Conservation (phyloP, 2,113 vertebrate species). For the Oreochromis tanganicae region DNA sequence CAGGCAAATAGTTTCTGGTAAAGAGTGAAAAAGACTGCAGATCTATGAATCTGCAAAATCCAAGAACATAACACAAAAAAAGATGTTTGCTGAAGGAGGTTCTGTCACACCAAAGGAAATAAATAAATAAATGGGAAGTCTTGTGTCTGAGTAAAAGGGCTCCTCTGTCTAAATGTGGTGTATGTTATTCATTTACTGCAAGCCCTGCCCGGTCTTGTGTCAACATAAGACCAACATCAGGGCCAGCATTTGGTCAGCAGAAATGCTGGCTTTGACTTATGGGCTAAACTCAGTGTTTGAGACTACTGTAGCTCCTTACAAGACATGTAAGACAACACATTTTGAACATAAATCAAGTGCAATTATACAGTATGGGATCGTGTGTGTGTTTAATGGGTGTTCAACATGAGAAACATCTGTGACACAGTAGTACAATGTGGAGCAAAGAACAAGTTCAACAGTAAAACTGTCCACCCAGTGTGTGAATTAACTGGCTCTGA, state of each 20-base stretch:
- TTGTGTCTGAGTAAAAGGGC: neutral
- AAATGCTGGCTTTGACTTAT: neutral
- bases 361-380: neutral
- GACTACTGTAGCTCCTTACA: neutral
- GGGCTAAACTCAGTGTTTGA: neutral
- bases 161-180: neutral
- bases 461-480: neutral
- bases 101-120: neutral
- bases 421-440: neutral
- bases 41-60: neutral
- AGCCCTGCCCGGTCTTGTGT: neutral
- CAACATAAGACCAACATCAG: neutral
- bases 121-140: neutral
- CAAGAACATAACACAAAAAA: neutral
- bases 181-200: neutral
- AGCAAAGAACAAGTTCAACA: neutral
- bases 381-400: neutral
- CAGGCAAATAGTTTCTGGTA: neutral
- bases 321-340: neutral
- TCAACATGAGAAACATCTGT: conserved; percentile 22
- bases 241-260: neutral
- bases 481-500: neutral
- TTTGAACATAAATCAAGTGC: neutral
- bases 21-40: neutral
- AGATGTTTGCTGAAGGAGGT: neutral